Conservation (phyloP, 2,888 invertebrate genomes). For the Drosophila histrio region DNA sequence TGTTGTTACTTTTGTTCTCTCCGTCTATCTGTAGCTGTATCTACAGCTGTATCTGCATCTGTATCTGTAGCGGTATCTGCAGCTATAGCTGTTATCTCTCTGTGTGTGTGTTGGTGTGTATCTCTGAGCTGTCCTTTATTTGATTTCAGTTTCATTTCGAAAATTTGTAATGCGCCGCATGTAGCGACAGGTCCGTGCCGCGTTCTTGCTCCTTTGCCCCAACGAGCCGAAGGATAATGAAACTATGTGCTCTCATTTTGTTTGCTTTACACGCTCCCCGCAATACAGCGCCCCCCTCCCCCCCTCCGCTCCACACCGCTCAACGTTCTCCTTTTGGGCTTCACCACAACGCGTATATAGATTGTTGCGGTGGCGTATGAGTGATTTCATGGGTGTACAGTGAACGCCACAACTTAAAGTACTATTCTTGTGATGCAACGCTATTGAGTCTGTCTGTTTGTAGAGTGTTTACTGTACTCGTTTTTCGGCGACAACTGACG, state of each 20-base stretch:
- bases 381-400: constrained; percentile 37
- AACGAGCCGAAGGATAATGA: constrained; percentile 64
- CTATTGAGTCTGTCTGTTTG: not conserved
- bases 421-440: not conserved
- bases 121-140: constrained; percentile 61
- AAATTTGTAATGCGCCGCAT: constrained; percentile 75
- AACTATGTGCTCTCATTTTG: constrained; percentile 70
- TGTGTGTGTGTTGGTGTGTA: constrained; percentile 4
- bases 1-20: constrained; percentile 60
- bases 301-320: not conserved
- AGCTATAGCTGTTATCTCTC: constrained; percentile 1
- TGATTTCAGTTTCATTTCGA: constrained; percentile 76
- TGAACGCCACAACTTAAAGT: not conserved
- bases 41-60: constrained; percentile 1
- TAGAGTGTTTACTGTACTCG: constrained; percentile 47
- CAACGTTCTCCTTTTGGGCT: not conserved
- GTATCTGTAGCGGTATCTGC: constrained; percentile 6
- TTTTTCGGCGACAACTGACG: constrained; percentile 30
- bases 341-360: constrained; percentile 37
- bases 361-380: constrained; percentile 63
- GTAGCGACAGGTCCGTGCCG: constrained; percentile 63
- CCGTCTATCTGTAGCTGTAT: constrained; percentile 14
- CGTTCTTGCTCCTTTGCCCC: constrained; percentile 35
- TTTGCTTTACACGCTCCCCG: constrained; percentile 60
- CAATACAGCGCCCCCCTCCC: not conserved